Base-by-base conservation (phyloP, 2,888 invertebrate species). In the Spatulosminthurus flaviceps region DNA sequence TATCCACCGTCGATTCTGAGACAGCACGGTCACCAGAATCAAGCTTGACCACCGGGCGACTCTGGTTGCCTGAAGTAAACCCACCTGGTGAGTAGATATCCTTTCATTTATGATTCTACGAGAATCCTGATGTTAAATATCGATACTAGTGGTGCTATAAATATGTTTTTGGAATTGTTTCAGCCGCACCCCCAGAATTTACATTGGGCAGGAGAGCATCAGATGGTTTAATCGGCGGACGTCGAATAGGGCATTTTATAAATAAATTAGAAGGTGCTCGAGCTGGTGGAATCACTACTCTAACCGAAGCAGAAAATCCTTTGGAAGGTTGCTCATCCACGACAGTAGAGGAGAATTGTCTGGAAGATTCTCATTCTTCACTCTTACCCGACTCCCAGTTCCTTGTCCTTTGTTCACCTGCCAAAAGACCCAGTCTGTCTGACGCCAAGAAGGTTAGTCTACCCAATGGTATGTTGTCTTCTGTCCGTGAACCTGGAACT, bases 141-240 rank as follows among this genome's bases (percentile, higher is more conserved):
- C n/a, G n/a, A n/a, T n/a, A n/a, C n/a, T n/a, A n/a, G n/a, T n/a
- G n/a, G n/a, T n/a, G n/a, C n/a, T n/a, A n/a, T n/a, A n/a, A n/a
- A n/a, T n/a, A n/a, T 41, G 41, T 41, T 41, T 41, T 41, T 9
- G 13, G n/a, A n/a, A n/a, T n/a, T n/a, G n/a, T 13, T 41, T 41
- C 16, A 21, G 89, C 94, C 81, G 95, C 95, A 80, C 95, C 96
- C 0, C 93, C 95, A 11, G 94, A 94, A 87, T 95, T 95, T 88
- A 88, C 91, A 76, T 89, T 90, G 86, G 89, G 90, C 13, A 90
- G 95, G 74, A 90, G 97, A 80, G 97, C 97, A 0, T 96, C 96
- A 86, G 97, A 97, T 87, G 96, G 96, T 5, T 89, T 96, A 66
- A 95, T 96, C 29, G 94, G 84, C 21, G 83, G 88, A 21, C 82